Evolutionary conservation across 2,888 invertebrate genomes (phyloP).

Genomic region (Macrostomum cliftonense): DNA sequence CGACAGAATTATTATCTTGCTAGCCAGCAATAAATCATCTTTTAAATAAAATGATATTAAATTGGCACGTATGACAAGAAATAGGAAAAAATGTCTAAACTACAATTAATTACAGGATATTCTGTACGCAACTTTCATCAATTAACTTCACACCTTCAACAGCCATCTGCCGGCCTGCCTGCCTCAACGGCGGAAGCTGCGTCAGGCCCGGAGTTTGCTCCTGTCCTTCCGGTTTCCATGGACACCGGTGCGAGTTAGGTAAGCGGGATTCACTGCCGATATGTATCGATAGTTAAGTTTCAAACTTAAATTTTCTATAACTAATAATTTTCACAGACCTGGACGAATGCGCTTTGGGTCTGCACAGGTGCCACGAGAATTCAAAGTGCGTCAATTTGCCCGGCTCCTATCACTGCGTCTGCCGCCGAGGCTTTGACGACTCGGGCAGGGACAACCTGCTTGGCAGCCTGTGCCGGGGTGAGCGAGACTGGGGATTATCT

Average conservation of each 20-base stretch:
- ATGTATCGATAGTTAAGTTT: too few species aligned
- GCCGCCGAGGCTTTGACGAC: constrained; percentile 53
- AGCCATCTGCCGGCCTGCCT: constrained; percentile 61
- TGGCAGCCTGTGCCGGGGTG: constrained; percentile 35
- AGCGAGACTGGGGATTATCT: not conserved
- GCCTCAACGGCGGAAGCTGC: constrained; percentile 65
- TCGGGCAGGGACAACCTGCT: constrained; percentile 20
- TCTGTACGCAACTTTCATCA: not conserved
- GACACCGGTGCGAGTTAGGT: constrained; percentile 57
- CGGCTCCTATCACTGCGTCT: constrained; percentile 44
- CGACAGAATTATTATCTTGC: too few species aligned
- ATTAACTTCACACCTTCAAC: constrained; percentile 20
- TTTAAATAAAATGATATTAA: too few species aligned
- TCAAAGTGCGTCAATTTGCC: constrained; percentile 64
- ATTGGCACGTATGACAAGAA: too few species aligned
- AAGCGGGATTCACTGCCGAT: not conserved
- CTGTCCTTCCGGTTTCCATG: constrained; percentile 62
- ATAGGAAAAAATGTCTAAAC: too few species aligned
- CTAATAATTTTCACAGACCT: too few species aligned
- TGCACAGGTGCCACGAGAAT: constrained; percentile 53
- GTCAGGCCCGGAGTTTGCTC: constrained; percentile 55
- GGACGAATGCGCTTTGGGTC: constrained; percentile 58
- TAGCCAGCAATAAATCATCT: too few species aligned
- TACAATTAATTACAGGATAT: not conserved
- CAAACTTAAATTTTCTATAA: too few species aligned